Base-by-base conservation (phyloP, 1,140 invertebrate species). In the Cardiocondyla obscurior region DNA sequence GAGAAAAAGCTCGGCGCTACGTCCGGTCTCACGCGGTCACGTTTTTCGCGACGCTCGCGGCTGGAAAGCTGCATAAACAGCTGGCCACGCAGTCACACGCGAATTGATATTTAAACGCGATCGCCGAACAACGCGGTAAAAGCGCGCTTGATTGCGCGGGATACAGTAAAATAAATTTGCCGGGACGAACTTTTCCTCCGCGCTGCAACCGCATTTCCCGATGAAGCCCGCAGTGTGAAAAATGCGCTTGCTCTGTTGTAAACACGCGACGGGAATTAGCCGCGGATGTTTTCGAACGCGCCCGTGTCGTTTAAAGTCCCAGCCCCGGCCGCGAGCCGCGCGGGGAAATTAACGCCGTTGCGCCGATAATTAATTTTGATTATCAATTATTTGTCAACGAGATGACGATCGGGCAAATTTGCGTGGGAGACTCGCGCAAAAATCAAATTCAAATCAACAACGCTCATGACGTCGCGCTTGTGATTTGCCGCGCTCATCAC, bases 351-450 rank as follows among this genome's bases (percentile, higher is more conserved):
- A 46, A 62, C 8, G 33, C 12, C 46, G 33, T 53, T 39, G 19
- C 16, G 12, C 16, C 28, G 25, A 79, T 39, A 69, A 33, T 69
- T 79, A 39, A 79, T 67, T 67, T 67, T 25, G 73, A 76, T 76
- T 69, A 79, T 79, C 62, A 42, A 69, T 60, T 65, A 65, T 79
- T 77, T 79, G n/a, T n/a, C 8, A 10, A 53, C 36, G 22, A 57
- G 69, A 39, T 67, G 46, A 77, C 14, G 12, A 25, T 25, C 62
- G 33, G 16, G 25, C 49, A 69, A 53, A 79, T 79, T 79, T 53
- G 74, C 58, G 33, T n/a, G 7, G 12, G 30, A 39, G 42, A 49
- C 36, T 51, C 19, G 12, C 8, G 28, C 28, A 62, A 67, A 67
- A 65, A 46, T 42, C 22, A 42, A 79, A 77, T 77, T 44, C 22